Conservation (phyloP, 2,888 invertebrate genomes). For the Drosophila macrospina region DNA sequence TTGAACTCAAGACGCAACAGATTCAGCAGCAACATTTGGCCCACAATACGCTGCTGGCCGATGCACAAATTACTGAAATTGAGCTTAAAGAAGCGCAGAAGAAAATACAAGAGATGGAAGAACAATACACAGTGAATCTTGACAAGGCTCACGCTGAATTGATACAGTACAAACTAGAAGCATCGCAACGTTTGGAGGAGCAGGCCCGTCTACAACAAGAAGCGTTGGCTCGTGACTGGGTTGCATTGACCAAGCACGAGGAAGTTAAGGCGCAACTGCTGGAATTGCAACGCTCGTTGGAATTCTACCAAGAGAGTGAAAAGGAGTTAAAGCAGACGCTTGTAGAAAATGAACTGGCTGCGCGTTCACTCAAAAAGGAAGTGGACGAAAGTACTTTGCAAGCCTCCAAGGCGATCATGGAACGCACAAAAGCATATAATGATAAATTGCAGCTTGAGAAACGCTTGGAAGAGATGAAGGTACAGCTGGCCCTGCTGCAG, state of each 20-base stretch:
- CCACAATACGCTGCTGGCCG: conserved; percentile 80
- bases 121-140: conserved; percentile 72
- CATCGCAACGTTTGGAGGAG: conserved; percentile 63
- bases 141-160: conserved; percentile 75
- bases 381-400: conserved; percentile 90
- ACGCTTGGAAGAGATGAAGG: conserved; percentile 72
- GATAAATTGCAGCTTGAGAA: conserved; percentile 89
- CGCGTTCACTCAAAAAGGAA: conserved; percentile 88
- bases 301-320: conserved; percentile 85
- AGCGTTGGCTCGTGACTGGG: conserved; percentile 86
- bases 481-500: conserved; percentile 65
- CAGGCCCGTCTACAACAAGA: conserved; percentile 84
- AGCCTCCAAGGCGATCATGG: conserved; percentile 90
- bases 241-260: conserved; percentile 87
- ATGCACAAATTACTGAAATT: conserved; percentile 78
- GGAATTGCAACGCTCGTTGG: conserved; percentile 84
- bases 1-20: conserved; percentile 53
- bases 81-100: conserved; percentile 76
- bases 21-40: conserved; percentile 84
- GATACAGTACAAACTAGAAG: conserved; percentile 63
- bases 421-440: conserved; percentile 90
- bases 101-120: conserved; percentile 79
- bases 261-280: conserved; percentile 86
- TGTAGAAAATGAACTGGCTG: conserved; percentile 85
- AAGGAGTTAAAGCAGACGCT: conserved; percentile 84